Evolutionary conservation across 2,797 vertebrate species (phyloP).

Genomic region (Hafferia zeledoni): DNA sequence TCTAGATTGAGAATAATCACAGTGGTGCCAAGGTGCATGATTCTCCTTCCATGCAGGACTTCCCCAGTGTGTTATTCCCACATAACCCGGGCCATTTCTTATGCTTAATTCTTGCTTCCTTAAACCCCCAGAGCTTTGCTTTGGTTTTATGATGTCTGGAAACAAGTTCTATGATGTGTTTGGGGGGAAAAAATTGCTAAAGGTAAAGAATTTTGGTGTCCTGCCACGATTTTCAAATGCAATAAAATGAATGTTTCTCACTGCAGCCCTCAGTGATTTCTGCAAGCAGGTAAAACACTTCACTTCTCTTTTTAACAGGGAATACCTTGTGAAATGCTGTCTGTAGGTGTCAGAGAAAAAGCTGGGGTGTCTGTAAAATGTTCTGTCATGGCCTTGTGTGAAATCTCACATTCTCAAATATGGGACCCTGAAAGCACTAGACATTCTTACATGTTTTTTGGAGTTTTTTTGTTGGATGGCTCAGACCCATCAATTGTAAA

Average conservation of each 20-base stretch:
- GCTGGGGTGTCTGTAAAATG: not conserved
- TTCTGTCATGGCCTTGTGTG: accelerated
- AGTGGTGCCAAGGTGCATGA: not conserved
- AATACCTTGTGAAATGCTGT: not conserved
- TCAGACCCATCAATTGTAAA: not conserved
- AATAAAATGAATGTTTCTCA: not conserved
- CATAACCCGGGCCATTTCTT: not conserved
- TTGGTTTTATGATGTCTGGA: slow-evolving; percentile 5
- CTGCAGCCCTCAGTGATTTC: not conserved
- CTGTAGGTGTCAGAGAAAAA: not conserved
- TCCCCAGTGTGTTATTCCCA: not conserved
- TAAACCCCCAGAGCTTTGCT: not conserved
- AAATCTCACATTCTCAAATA: not conserved
- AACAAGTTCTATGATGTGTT: not conserved
- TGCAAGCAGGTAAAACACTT: slow-evolving; percentile 8
- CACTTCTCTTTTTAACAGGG: not conserved
- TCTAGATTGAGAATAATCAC: not conserved
- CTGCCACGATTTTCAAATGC: not conserved
- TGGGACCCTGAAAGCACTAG: not conserved
- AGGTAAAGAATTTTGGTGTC: not conserved
- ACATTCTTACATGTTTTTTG: not conserved
- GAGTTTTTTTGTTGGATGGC: not conserved
- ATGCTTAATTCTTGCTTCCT: not conserved
- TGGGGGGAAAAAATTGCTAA: not conserved
- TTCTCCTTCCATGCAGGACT: not conserved